Evolutionary conservation across 2,888 invertebrate species (phyloP), one percentile per base, ranked within the genome.

Genomic region (Dexiosoma caninum): DNA sequence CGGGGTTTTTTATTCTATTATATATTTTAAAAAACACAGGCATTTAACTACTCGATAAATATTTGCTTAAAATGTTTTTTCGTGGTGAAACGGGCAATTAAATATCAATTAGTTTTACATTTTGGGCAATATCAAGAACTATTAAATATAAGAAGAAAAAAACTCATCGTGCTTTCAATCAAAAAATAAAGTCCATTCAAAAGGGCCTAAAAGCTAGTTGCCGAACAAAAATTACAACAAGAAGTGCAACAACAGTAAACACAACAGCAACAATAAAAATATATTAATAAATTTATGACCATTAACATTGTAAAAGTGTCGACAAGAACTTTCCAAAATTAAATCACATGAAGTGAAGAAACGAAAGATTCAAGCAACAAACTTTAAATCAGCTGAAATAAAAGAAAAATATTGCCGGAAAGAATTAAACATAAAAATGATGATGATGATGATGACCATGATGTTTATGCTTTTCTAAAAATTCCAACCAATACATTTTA

Each of bases 321-420:
- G 16, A 57, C 35, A 57, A 57, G 8, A 57, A 35, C 16, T 12
- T 35, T 57, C 46, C 42, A 8, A 42, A 53, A 49, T n/a, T 49
- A 37, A 51, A 6, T 27, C 3, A n/a, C n/a, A 2, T 37, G 10
- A 35, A 23, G 8, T 19, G 19, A 1, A 32, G 6, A 7, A 27
- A 40, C 30, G 5, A 71, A 59, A 62, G 71, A 72, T 8, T 72
- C n/a, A 62, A 72, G 62, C 12, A 42, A 23, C 51, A 42, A 62
- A 62, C 30, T 19, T 35, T 8, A 46, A 55, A 4, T n/a, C 1
- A 12, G 9, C n/a, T 16, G 9, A 51, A 53, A 40, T 9, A 1
- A 2, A 1, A 27, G 23, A 60, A 30, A 19, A 2, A 19, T 9
- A 2, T 19, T 5, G 14, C 10, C 12, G 0, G 1, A 21, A 46